Percentiles rank a stretch among this genome's conserved stretches.
phyloP scores from a whole-genome alignment of 1,140 invertebrate species.

The Orchestia grillus region DNA sequence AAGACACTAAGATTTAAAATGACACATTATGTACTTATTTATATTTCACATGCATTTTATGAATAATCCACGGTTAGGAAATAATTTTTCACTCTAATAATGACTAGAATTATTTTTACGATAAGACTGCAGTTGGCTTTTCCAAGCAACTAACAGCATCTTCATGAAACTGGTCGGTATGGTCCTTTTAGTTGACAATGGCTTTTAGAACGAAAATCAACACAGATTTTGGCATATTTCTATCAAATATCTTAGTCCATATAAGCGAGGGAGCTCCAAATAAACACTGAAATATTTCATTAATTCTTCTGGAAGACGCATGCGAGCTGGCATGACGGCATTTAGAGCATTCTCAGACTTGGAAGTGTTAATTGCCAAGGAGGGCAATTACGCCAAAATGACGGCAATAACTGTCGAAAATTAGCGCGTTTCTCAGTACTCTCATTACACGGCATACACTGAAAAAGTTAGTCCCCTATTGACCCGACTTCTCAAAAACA shows the following conservation, averaged over 20 bases:
- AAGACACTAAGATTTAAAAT: not conserved
- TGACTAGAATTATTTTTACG: too few species aligned
- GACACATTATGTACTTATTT: too few species aligned
- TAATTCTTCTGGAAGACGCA: not conserved
- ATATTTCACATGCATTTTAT: too few species aligned
- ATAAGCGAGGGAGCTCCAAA: not conserved
- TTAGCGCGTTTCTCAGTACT: not conserved
- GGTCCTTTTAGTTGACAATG: too few species aligned
- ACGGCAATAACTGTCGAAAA: not conserved
- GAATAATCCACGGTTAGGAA: too few species aligned
- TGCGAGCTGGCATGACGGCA: not conserved
- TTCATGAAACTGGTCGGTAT: too few species aligned
- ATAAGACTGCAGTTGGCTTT: too few species aligned
- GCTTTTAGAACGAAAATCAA: not conserved
- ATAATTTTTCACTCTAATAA: too few species aligned
- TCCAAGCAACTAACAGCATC: too few species aligned
- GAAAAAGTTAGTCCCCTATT: not conserved
- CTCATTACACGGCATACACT: not conserved
- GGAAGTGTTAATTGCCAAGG: not conserved
- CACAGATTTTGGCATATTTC: not conserved
- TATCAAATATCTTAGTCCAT: not conserved
- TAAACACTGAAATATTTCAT: not conserved
- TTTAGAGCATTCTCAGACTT: not conserved
- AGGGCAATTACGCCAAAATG: not conserved
- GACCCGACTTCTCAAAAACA: not conserved